Conservation (phyloP, 2,113 vertebrate species). For the Loxodonta africana region DNA sequence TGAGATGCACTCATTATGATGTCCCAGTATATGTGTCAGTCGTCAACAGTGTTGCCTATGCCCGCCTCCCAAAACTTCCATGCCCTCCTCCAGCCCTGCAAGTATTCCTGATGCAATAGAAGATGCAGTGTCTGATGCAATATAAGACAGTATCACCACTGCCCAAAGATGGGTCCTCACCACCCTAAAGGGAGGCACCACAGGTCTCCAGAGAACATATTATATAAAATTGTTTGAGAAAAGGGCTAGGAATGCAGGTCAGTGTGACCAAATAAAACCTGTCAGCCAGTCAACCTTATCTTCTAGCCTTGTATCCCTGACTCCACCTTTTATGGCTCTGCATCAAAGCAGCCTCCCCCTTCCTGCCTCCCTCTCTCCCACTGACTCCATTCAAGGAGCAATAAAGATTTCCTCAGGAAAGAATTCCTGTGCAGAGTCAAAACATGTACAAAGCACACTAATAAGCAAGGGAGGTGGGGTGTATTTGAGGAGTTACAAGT, state of each 20-base stretch:
- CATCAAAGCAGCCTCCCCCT: background rate
- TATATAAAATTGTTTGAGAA: background rate
- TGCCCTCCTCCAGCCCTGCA: background rate
- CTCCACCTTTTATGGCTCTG: background rate
- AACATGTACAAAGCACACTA: background rate
- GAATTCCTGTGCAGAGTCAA: constrained; percentile 64
- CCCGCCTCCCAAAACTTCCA: background rate
- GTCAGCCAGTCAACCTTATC: background rate
- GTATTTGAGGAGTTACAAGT: fast-evolving
- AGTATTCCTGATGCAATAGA: background rate
- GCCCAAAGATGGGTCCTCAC: background rate
- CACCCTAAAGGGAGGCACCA: background rate
- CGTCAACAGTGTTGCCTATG: fast-evolving
- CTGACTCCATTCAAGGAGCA: background rate
- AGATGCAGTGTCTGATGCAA: background rate
- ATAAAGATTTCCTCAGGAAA: constrained; percentile 83
- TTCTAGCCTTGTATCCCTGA: background rate
- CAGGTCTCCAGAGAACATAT: background rate
- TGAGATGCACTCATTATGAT: background rate
- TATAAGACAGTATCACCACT: background rate
- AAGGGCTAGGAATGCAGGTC: background rate
- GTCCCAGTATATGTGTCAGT: background rate
- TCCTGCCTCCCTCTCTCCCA: background rate
- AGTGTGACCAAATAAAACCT: background rate
- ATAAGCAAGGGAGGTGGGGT: background rate